Evolutionary conservation across 1,140 invertebrate genomes (phyloP).

Genomic region (Zaprionus africanus): DNA sequence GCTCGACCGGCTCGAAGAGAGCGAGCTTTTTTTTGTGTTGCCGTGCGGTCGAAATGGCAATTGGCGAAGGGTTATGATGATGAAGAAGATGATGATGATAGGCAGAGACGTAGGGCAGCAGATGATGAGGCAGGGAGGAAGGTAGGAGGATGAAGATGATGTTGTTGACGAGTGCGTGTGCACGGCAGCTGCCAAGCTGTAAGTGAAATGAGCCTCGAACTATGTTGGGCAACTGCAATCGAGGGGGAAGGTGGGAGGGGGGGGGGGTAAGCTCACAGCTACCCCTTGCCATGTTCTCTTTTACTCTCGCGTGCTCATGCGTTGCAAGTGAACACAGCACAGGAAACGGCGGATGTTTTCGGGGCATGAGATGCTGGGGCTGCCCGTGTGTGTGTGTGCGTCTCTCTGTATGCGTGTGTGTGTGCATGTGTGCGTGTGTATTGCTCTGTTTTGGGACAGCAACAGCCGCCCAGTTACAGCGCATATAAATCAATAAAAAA

Average conservation of each 20-base stretch:
- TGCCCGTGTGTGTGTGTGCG: background rate
- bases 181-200: conserved; percentile 43
- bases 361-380: conserved; percentile 35
- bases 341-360: conserved; percentile 75
- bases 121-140: background rate
- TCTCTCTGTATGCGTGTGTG: background rate
- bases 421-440: conserved; percentile 35
- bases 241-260: conserved; percentile 2
- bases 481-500: conserved; percentile 82
- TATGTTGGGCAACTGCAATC: conserved; percentile 67
- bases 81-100: background rate
- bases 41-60: conserved; percentile 1
- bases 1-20: conserved; percentile 36
- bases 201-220: conserved; percentile 70
- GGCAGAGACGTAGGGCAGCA: no score
- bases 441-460: conserved; percentile 65
- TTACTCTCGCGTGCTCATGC: conserved; percentile 18
- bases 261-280: background rate
- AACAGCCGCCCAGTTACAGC: conserved; percentile 68
- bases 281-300: conserved; percentile 4
- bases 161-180: conserved; percentile 40
- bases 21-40: conserved; percentile 50
- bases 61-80: conserved; percentile 60
- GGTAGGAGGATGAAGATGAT: background rate
- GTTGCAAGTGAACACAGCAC: conserved; percentile 56